Conservation (phyloP, 2,113 vertebrate genomes). For the Colossoma macropomum region DNA sequence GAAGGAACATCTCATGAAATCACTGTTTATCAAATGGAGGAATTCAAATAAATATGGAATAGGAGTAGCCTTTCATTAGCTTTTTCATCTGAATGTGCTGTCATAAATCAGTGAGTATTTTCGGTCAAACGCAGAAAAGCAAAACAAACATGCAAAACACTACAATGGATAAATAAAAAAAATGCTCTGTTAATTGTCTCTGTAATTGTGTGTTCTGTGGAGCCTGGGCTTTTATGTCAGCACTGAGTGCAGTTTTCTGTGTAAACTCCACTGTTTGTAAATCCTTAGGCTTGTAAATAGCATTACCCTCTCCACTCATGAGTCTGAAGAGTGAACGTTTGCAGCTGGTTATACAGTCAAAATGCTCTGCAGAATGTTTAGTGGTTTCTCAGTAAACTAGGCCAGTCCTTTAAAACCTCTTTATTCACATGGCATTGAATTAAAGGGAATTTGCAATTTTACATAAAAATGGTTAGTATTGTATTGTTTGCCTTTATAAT, state of each 20-base stretch:
- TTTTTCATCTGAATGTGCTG: neutral
- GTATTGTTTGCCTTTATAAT: no score
- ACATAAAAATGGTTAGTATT: no score
- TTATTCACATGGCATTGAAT: no score
- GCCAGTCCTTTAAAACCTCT: neutral
- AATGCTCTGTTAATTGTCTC: neutral
- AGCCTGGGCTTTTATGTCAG: neutral
- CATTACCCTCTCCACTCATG: neutral
- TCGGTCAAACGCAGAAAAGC: neutral
- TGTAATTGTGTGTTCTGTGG: neutral
- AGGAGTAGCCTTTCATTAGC: neutral
- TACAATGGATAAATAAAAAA: neutral
- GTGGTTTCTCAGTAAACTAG: slow-evolving; percentile 7
- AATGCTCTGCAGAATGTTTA: neutral
- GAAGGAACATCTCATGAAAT: neutral
- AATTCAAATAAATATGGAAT: neutral
- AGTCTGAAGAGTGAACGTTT: neutral
- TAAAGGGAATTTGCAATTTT: no score
- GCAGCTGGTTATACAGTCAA: neutral
- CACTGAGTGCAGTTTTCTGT: neutral
- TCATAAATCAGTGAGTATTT: neutral
- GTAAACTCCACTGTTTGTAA: slow-evolving; percentile 9
- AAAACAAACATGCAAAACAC: neutral
- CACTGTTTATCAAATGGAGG: neutral
- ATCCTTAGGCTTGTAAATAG: slow-evolving; percentile 12